Conservation (phyloP, 2,797 vertebrate species). For the Oophaga sylvatica region DNA sequence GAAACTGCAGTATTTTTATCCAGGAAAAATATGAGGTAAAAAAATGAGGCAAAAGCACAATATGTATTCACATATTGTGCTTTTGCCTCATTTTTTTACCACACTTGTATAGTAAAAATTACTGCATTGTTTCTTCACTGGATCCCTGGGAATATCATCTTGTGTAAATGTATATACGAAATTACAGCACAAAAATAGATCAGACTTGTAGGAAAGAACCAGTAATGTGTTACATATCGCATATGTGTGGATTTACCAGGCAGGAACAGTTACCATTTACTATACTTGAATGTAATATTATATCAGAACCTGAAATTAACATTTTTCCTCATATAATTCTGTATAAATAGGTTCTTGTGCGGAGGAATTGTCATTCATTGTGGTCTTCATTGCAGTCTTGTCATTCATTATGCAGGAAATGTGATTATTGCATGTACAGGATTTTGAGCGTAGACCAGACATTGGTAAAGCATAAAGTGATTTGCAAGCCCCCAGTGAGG, state of each 20-base stretch:
- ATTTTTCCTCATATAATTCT: background rate
- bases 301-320: background rate
- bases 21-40: too few species aligned
- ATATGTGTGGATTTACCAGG: background rate
- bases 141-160: background rate
- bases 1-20: too few species aligned
- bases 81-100: too few species aligned
- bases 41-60: too few species aligned
- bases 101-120: background rate
- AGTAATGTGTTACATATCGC: background rate
- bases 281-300: background rate
- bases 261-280: background rate
- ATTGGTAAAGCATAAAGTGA: constrained; percentile 51
- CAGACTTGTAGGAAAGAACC: background rate
- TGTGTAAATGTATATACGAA: background rate
- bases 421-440: constrained; percentile 55
- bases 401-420: constrained; percentile 56
- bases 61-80: too few species aligned
- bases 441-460: constrained; percentile 43
- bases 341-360: background rate
- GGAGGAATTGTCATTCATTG: constrained; percentile 20
- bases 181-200: background rate
- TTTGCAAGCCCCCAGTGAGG: constrained; percentile 57
- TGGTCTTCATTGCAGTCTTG: constrained; percentile 19
- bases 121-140: background rate